phyloP scores from a whole-genome alignment of 2,113 vertebrate species.

The Cettia cetti region DNA sequence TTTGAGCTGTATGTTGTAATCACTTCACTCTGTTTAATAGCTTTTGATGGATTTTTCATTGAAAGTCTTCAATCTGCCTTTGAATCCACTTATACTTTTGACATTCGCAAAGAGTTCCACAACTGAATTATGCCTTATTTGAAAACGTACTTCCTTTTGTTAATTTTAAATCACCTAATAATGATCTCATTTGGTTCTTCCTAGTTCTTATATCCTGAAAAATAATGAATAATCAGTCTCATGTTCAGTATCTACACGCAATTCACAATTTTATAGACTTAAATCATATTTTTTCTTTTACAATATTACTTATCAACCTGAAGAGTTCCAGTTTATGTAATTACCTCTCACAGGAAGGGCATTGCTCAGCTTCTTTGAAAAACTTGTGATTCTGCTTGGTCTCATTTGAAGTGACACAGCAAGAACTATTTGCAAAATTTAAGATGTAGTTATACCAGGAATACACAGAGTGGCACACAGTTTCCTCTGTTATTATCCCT shows the following conservation, averaged over 20 bases:
- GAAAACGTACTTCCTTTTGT: conserved; percentile 38
- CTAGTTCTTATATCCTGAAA: neutral
- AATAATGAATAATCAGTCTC: neutral
- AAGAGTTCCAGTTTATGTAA: neutral
- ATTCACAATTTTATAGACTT: neutral
- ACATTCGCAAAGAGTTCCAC: neutral
- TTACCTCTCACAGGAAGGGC: neutral
- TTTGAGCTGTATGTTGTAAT: neutral
- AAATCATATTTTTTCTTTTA: neutral
- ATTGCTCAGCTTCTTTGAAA: neutral
- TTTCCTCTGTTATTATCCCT: neutral
- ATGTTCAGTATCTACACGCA: neutral
- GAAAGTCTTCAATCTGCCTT: conserved; percentile 1
- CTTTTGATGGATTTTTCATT: conserved; percentile 8
- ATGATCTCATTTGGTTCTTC: conserved; percentile 29
- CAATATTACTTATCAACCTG: neutral
- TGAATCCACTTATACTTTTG: conserved; percentile 19
- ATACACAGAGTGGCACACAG: neutral
- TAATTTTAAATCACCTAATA: neutral
- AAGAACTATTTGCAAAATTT: neutral
- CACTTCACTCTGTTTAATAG: neutral
- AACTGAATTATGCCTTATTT: conserved; percentile 22
- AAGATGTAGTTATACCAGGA: neutral
- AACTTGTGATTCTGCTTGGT: neutral
- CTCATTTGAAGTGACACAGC: neutral